phyloP scores from a whole-genome alignment of 2,888 invertebrate species.

The Eremobia ochroleuca region DNA sequence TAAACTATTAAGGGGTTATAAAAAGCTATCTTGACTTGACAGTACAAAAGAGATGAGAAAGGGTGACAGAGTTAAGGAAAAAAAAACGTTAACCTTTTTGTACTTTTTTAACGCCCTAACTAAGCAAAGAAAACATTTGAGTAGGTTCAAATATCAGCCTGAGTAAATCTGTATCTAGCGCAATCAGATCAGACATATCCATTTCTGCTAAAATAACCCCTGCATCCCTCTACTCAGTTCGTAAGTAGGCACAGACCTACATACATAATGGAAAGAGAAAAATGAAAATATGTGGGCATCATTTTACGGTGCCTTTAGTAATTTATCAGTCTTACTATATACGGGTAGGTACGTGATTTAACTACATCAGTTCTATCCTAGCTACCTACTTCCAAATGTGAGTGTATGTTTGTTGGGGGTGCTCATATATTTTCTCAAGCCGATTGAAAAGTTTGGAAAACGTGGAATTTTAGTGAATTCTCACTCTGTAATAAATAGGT shows the following conservation, averaged over 20 bases:
- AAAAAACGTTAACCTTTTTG: too few relatives aligned
- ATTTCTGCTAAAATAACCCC: too few relatives aligned
- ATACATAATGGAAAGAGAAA: not conserved
- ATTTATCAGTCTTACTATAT: slow-evolving; percentile 65
- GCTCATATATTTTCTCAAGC: not conserved
- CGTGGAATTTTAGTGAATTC: not conserved
- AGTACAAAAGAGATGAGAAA: not conserved
- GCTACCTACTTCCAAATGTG: slow-evolving; percentile 6
- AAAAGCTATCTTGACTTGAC: not conserved
- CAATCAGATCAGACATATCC: too few relatives aligned
- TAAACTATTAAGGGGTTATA: not conserved
- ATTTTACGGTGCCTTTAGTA: slow-evolving; percentile 63
- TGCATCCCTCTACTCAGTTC: not conserved
- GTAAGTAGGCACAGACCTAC: not conserved
- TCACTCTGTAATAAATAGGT: not conserved
- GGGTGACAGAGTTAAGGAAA: not conserved
- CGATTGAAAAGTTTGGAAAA: not conserved
- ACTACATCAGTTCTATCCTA: slow-evolving; percentile 47
- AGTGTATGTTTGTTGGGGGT: not conserved
- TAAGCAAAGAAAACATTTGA: too few relatives aligned
- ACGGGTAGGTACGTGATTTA: slow-evolving; percentile 60
- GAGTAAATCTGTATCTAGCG: too few relatives aligned
- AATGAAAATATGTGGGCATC: slow-evolving; percentile 48
- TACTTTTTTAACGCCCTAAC: not conserved
- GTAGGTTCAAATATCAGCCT: too few relatives aligned